These are phyloP conservation scores for Lithobates pipiens DNA, from an alignment of 2,797 vertebrate genomes.

Conservation along the genomic window DNA sequence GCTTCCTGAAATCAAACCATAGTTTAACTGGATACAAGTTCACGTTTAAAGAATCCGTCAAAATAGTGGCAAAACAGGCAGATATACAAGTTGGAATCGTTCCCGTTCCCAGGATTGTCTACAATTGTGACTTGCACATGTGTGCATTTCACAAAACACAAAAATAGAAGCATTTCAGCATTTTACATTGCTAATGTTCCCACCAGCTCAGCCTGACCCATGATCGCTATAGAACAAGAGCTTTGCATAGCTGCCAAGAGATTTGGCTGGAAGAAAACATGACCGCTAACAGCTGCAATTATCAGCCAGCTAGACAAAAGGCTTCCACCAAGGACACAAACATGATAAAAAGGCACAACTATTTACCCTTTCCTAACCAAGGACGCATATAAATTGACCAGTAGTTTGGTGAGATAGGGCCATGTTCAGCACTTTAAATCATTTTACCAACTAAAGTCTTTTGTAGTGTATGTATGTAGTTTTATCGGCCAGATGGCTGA, in stretches of 20 bases:
- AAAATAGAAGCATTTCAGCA: background rate
- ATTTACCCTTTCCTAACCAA: background rate
- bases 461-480: no score
- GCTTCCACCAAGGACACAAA: conserved; percentile 18
- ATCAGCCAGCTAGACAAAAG: conserved; percentile 37
- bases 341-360: conserved; percentile 1
- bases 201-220: conserved; percentile 29
- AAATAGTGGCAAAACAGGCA: background rate
- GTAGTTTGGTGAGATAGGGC: background rate
- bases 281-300: conserved; percentile 26
- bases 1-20: no score
- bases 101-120: background rate
- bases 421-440: no score
- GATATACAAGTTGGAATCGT: background rate
- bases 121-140: background rate
- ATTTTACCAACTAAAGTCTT: no score
- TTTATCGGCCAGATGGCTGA: no score
- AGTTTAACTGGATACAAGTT: background rate
- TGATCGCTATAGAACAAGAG: conserved; percentile 15
- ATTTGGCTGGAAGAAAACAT: conserved; percentile 32
- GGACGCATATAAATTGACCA: no score
- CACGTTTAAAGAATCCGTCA: background rate
- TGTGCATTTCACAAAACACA: background rate
- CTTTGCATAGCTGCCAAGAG: conserved; percentile 24
- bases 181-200: conserved; percentile 16